phyloP scores from a whole-genome alignment of 2,888 invertebrate species.

The Lepidocyrtoides sp. region DNA sequence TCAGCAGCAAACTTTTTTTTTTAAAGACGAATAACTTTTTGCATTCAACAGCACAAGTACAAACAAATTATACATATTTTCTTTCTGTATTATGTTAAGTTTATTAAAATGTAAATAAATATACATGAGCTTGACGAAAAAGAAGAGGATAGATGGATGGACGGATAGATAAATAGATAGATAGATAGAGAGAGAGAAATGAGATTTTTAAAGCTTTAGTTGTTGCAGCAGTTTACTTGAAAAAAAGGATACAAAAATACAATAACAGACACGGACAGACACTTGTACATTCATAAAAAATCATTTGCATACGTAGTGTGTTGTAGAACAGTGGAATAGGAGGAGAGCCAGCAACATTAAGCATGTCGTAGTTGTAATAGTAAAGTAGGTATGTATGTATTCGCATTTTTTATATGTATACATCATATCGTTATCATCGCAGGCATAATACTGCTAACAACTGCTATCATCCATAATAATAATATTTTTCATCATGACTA shows the following conservation, averaged over 20 bases:
- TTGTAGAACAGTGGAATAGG: conserved; percentile 1
- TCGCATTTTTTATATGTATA: not conserved
- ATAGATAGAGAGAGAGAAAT: conserved; percentile 20
- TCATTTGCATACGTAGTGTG: conserved; percentile 31
- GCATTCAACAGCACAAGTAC: conserved; percentile 13
- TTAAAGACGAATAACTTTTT: conserved; percentile 20
- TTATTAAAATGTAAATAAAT: conserved; percentile 61
- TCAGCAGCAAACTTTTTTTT: not conserved
- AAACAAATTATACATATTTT: conserved; percentile 21
- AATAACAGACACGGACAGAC: conserved; percentile 52
- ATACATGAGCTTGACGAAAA: conserved; percentile 45
- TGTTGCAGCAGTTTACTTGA: conserved; percentile 17
- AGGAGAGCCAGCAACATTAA: not conserved
- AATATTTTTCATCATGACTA: conserved; percentile 33
- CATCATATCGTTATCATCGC: conserved; percentile 39
- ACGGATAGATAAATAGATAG: too few relatives aligned
- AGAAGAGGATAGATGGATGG: not conserved
- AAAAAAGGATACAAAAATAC: conserved; percentile 54
- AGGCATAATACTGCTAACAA: conserved; percentile 12
- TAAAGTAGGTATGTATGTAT: conserved; percentile 11
- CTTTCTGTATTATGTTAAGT: conserved; percentile 48
- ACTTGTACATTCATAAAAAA: conserved; percentile 60
- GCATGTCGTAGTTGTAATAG: conserved; percentile 27
- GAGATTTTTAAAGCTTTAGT: conserved; percentile 27
- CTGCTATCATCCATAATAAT: conserved; percentile 17